Percentiles rank a stretch among this genome's conserved stretches.
phyloP scores from a whole-genome alignment of 2,113 vertebrate species.

The Dromiciops gliroides region DNA sequence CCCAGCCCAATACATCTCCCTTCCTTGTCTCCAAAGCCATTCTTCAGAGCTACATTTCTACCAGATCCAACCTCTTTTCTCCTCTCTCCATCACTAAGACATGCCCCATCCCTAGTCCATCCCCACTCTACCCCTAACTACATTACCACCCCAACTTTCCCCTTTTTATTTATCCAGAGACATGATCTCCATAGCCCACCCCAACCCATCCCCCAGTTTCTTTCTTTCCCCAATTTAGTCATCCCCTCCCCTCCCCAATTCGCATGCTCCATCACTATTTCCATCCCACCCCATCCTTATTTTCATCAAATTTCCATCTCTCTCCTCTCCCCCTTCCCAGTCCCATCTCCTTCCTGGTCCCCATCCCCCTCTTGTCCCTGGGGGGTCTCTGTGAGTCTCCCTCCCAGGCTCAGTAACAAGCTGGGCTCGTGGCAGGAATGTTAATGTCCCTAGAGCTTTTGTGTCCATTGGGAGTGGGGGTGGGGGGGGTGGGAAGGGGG shows the following conservation, averaged over 20 bases:
- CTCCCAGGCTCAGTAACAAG: slow-evolving; percentile 70
- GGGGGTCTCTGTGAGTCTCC: slow-evolving; percentile 61
- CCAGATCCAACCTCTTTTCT: not conserved
- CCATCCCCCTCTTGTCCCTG: slow-evolving; percentile 71
- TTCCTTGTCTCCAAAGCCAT: not conserved
- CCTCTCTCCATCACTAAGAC: not conserved
- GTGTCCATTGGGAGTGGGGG: slow-evolving; percentile 43
- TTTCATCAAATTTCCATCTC: slow-evolving; percentile 37
- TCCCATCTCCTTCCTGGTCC: slow-evolving; percentile 58
- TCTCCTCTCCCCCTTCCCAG: not conserved
- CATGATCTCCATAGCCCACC: not conserved
- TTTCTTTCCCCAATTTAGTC: not conserved
- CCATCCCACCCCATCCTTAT: not conserved
- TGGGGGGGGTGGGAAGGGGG: slow-evolving; percentile 48
- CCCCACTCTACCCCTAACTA: not conserved
- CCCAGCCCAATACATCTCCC: not conserved
- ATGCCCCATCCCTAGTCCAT: not conserved
- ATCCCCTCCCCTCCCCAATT: not conserved
- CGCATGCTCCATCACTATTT: not conserved
- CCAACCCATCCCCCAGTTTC: not conserved
- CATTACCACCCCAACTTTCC: not conserved
- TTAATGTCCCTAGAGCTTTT: slow-evolving; percentile 74
- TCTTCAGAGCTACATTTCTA: not conserved
- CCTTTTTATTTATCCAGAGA: not conserved
- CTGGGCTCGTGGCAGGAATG: slow-evolving; percentile 74